Conservation (phyloP, 2,797 vertebrate species). For the Chelidonichthys spinosus region DNA sequence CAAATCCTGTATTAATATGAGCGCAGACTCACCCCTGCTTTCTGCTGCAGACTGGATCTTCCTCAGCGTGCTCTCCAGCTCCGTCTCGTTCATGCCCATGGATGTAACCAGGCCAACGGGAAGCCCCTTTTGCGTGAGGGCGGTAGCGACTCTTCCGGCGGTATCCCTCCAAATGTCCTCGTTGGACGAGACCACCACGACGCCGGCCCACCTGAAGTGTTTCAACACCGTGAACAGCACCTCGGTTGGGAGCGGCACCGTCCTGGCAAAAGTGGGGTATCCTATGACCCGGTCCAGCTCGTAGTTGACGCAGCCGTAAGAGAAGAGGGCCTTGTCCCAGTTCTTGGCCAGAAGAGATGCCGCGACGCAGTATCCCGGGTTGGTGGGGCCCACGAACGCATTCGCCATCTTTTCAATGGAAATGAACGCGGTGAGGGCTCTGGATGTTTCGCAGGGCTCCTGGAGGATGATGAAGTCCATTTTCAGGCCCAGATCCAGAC, state of each 20-base stretch:
- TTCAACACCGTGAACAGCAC: conserved; percentile 83
- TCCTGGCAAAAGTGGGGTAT: conserved; percentile 82
- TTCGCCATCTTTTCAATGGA: conserved; percentile 75
- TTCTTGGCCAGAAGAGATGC: conserved; percentile 84
- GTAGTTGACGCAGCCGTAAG: conserved; percentile 82
- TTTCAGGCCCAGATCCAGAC: conserved; percentile 72
- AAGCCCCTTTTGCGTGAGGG: conserved; percentile 82
- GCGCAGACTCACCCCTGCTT: conserved; percentile 80
- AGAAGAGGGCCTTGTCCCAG: conserved; percentile 86
- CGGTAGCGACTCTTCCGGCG: conserved; percentile 76
- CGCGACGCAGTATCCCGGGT: conserved; percentile 85
- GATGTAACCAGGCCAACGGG: conserved; percentile 79
- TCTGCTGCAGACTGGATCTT: conserved; percentile 76
- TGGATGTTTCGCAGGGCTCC: conserved; percentile 84
- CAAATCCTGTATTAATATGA: neutral
- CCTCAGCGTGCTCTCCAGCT: conserved; percentile 76
- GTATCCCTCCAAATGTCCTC: conserved; percentile 87
- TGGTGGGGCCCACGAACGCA: conserved; percentile 82
- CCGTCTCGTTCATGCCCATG: conserved; percentile 79
- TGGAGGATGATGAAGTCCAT: conserved; percentile 81
- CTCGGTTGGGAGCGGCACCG: conserved; percentile 74
- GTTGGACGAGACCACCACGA: conserved; percentile 84
- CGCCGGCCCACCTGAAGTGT: conserved; percentile 86
- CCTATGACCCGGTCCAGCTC: conserved; percentile 76
- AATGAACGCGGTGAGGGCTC: conserved; percentile 83